A percentile compares a stretch with the other conserved stretches of the same genome.
Evolutionary conservation across 2,113 vertebrate species (phyloP).

Genomic region (Strix uralensis): DNA sequence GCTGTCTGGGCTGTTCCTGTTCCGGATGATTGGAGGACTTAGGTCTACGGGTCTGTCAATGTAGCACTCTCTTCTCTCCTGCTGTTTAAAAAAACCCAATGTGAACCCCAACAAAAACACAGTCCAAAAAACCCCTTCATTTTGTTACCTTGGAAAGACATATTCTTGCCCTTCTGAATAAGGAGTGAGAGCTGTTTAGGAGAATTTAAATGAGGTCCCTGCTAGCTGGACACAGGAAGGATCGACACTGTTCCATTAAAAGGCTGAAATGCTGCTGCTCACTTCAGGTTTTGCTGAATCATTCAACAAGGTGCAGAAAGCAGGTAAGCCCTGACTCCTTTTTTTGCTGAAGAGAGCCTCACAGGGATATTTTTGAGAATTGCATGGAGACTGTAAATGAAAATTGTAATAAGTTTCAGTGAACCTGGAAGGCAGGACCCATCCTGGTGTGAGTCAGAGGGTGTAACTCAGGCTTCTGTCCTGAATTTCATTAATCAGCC

Average conservation of each 20-base stretch:
- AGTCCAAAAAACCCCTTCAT: rapidly evolving
- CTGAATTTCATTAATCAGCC: constrained; percentile 25
- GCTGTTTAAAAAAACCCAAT: neutral
- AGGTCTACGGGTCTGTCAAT: neutral
- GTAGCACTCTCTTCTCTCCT: neutral
- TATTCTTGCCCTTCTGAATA: neutral
- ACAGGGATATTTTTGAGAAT: constrained; percentile 45
- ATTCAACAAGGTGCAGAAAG: neutral
- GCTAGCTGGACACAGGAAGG: neutral
- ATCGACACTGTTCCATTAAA: neutral
- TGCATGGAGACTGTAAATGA: constrained; percentile 24
- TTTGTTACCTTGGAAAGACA: neutral
- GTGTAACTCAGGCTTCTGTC: constrained; percentile 19
- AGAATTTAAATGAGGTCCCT: neutral
- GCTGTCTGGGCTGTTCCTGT: neutral
- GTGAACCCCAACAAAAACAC: neutral
- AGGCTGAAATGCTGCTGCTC: neutral
- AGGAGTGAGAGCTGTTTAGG: neutral
- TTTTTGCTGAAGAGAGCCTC: constrained; percentile 47
- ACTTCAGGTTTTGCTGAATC: constrained; percentile 34
- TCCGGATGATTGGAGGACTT: neutral
- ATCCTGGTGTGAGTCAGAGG: constrained; percentile 38
- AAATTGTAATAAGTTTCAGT: constrained; percentile 30
- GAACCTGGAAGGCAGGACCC: constrained; percentile 33
- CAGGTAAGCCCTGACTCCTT: neutral